phyloP scores from a whole-genome alignment of 2,888 invertebrate species.

The Allacma fusca region DNA sequence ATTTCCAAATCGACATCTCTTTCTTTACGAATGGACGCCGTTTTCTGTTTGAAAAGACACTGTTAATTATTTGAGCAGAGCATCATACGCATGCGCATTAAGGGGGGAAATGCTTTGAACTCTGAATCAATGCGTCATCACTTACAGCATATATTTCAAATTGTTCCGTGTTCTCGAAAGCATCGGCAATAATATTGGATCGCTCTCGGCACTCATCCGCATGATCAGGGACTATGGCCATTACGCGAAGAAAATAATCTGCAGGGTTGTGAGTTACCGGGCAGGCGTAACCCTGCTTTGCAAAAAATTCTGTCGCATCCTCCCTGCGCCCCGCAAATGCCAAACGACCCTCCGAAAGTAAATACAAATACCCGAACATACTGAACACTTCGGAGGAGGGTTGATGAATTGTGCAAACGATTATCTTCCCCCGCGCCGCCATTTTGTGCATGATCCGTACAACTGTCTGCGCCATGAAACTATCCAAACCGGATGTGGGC shows the following conservation, averaged over 20 bases:
- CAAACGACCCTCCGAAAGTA: conserved; percentile 90
- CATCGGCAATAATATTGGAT: conserved; percentile 62
- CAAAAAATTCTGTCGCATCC: conserved; percentile 46
- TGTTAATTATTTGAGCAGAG: too few relatives aligned
- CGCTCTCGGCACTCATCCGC: conserved; percentile 81
- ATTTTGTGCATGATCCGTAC: conserved; percentile 64
- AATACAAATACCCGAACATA: conserved; percentile 82
- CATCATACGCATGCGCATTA: too few relatives aligned
- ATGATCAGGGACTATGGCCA: conserved; percentile 84
- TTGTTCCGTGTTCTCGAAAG: conserved; percentile 32
- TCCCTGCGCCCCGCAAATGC: conserved; percentile 68
- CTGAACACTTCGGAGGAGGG: conserved; percentile 92
- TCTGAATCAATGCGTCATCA: too few relatives aligned
- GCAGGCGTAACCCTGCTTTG: conserved; percentile 65
- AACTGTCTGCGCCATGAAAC: conserved; percentile 71
- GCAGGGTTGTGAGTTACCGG: conserved; percentile 93
- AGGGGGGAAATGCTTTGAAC: too few relatives aligned
- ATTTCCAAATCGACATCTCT: not conserved
- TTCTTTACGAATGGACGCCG: not conserved
- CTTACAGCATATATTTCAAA: not conserved
- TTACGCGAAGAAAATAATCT: conserved; percentile 87
- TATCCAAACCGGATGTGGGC: conserved; percentile 23
- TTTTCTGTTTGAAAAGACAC: too few relatives aligned
- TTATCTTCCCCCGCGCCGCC: conserved; percentile 83
- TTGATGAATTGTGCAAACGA: conserved; percentile 67